A percentile compares a stretch with the other conserved stretches of the same genome.
These are phyloP conservation scores for Sternotherus odoratus DNA, from an alignment of 2,797 vertebrate genomes.

Conservation along the genomic window DNA sequence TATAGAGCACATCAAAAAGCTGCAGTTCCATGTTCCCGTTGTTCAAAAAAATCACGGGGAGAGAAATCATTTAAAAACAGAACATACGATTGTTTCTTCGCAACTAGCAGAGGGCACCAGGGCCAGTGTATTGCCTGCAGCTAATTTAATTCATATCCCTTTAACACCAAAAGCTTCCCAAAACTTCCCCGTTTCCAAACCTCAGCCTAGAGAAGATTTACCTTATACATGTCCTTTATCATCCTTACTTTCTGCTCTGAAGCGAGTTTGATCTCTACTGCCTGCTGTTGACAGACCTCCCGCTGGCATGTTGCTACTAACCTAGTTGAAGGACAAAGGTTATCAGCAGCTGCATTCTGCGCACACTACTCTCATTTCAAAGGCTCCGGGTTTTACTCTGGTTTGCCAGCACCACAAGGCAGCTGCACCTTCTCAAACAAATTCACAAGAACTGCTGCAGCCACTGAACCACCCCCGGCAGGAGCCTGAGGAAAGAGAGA, in stretches of 20 bases:
- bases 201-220: not conserved
- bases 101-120: not conserved
- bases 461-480: rapidly evolving
- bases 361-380: not conserved
- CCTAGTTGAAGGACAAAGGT: constrained; percentile 33
- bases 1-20: rapidly evolving
- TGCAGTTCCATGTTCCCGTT: rapidly evolving
- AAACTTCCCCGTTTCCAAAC: rapidly evolving
- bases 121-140: not conserved
- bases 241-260: not conserved
- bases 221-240: constrained; percentile 19
- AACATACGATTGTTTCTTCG: not conserved
- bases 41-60: not conserved
- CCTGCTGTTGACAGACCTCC: not conserved
- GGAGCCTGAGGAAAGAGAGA: not conserved
- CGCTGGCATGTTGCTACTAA: not conserved
- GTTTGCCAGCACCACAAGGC: rapidly evolving
- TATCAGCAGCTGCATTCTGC: not conserved
- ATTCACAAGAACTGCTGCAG: not conserved
- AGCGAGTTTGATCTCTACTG: rapidly evolving
- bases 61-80: not conserved
- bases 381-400: not conserved
- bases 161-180: not conserved
- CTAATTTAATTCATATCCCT: rapidly evolving
- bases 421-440: not conserved